Conservation (phyloP, 2,888 invertebrate genomes). For the Notodonta ziczac region DNA sequence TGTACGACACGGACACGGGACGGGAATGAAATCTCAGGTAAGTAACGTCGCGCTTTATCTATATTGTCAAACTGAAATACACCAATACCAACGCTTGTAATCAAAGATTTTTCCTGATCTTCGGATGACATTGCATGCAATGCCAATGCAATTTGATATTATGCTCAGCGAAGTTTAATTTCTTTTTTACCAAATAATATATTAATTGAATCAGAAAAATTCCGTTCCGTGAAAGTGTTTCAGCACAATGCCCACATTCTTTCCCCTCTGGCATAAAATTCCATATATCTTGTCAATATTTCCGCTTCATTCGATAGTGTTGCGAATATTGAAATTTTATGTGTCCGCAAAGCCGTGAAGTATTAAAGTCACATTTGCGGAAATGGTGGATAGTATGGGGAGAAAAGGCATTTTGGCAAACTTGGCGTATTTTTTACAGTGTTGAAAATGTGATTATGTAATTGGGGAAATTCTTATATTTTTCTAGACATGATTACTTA, state of each 20-base stretch:
- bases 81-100: no score
- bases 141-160: no score
- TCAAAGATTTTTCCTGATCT: no score
- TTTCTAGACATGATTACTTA: no score
- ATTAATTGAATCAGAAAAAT: not conserved
- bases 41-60: no score
- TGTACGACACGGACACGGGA: not conserved
- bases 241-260: slow-evolving; percentile 10
- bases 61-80: no score
- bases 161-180: no score
- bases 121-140: no score
- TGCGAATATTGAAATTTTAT: slow-evolving; percentile 42
- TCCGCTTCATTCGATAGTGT: slow-evolving; percentile 35
- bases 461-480: no score
- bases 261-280: slow-evolving; percentile 17
- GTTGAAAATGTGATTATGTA: no score
- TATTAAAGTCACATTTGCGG: slow-evolving; percentile 39
- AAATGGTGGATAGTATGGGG: slow-evolving; percentile 22
- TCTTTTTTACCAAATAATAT: not conserved
- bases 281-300: slow-evolving; percentile 23
- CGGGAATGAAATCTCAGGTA: not conserved
- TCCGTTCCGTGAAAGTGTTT: not conserved
- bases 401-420: not conserved
- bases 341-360: slow-evolving; percentile 36
- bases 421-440: not conserved